Base-by-base conservation (phyloP, 1,140 invertebrate species). In the Lineus longissimus region DNA sequence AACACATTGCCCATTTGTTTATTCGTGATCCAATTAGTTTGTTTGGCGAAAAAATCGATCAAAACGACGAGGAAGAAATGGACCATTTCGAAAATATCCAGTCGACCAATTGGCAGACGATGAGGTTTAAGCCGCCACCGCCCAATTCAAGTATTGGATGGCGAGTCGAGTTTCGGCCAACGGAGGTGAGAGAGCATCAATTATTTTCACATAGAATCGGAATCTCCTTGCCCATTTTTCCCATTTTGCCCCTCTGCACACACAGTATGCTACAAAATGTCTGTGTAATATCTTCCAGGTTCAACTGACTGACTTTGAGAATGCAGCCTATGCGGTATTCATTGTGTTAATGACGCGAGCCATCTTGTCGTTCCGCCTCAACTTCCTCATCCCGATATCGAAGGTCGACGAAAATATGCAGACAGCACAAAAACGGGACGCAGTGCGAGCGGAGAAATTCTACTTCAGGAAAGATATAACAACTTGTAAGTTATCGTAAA, bases 11-110 rank as follows among this genome's bases (percentile, higher is more conserved):
- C 41, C 97, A 99, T 85, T 86, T 99, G 55, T 99, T 99, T 79
- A 98, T 99, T 65, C 86, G 97, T 29, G 97, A 99, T 82, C 92
- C 96, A 0, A 90, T 99, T 0, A 77, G 93, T 19, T 83, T 99
- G 29, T 99, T 98, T 84, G 90, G 88, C 40, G 97, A 99, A 81
- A 97, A 97, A 81, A 85, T 99, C 15, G 78, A 98, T 81, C 94
- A 97, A 76, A 90, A 98, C 80, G 95, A 99, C 81, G 83, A 87
- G 25, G 88, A 91, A 67, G 96, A 99, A 73, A 94, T 93, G 0
- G 96, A 99, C 82, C 97, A 99, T 83, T 99, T 99, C 86, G 97
- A 99, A 92, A 99, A 98, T 77, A 97, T 99, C 72, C 97, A 99
- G 81, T 98, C 96, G 0, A 99, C 97, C 6, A 99, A 99, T 84